phyloP scores from a whole-genome alignment of 2,113 vertebrate genomes.

The Salvelinus alpinus region DNA sequence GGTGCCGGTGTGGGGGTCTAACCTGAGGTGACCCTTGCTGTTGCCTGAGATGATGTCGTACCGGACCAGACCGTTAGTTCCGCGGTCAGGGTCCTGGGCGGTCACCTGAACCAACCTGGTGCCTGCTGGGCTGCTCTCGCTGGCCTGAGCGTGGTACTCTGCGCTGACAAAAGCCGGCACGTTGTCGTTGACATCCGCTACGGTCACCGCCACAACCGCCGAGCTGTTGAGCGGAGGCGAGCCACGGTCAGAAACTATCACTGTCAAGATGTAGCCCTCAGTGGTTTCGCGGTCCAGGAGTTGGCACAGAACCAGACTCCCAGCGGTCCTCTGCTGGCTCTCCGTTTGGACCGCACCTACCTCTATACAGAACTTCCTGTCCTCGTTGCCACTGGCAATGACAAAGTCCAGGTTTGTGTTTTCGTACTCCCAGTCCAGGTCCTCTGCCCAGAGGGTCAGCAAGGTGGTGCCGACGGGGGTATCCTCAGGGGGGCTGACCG shows the following conservation, averaged over 20 bases:
- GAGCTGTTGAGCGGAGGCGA: constrained; percentile 79
- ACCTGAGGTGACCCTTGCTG: constrained; percentile 72
- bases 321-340: constrained; percentile 63
- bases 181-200: constrained; percentile 89
- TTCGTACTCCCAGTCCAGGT: constrained; percentile 77
- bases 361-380: constrained; percentile 80
- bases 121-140: constrained; percentile 77
- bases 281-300: constrained; percentile 80
- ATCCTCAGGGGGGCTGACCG: constrained; percentile 79
- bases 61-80: constrained; percentile 73
- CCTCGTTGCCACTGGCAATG: constrained; percentile 78
- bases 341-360: constrained; percentile 60
- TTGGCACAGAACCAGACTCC: constrained; percentile 78
- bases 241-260: constrained; percentile 81
- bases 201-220: constrained; percentile 72
- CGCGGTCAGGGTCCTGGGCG: constrained; percentile 81
- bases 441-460: constrained; percentile 76
- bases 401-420: constrained; percentile 79
- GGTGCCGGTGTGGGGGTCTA: constrained; percentile 79
- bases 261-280: constrained; percentile 72
- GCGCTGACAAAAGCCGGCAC: constrained; percentile 77
- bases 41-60: constrained; percentile 86
- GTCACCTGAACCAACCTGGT: constrained; percentile 76
- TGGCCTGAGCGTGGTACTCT: constrained; percentile 77
- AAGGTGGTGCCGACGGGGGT: constrained; percentile 71